Conservation (phyloP, 2,113 vertebrate species). For the Nymphicus hollandicus region DNA sequence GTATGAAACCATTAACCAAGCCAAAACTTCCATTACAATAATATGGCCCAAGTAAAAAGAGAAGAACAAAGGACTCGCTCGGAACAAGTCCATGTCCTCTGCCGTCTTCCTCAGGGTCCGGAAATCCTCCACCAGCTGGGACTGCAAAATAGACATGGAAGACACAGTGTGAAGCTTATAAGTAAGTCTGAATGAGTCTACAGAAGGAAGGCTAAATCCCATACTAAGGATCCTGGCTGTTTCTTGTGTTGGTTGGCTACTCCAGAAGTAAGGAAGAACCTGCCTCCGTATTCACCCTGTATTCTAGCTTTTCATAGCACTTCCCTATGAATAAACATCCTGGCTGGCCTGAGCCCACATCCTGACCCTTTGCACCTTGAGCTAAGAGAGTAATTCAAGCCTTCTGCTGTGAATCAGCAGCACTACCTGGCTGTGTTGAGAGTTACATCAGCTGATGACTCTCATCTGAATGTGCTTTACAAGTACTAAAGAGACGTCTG, state of each 20-base stretch:
- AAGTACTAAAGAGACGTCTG: neutral
- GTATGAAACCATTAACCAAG: conserved; percentile 78
- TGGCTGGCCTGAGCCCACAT: neutral
- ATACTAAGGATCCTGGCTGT: neutral
- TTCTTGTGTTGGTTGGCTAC: neutral
- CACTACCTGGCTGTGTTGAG: neutral
- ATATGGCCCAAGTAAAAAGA: conserved; percentile 85
- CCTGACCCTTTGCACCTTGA: neutral
- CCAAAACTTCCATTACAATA: conserved; percentile 81
- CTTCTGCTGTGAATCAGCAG: neutral
- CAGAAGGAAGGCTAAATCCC: neutral
- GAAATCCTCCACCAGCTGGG: conserved; percentile 84
- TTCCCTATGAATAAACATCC: neutral
- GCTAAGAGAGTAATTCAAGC: neutral
- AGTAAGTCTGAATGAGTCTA: neutral
- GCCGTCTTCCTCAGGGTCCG: conserved; percentile 75
- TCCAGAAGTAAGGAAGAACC: neutral
- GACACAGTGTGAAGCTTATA: neutral
- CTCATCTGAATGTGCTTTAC: neutral
- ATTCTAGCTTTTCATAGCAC: neutral
- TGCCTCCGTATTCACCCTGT: neutral
- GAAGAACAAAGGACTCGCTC: conserved; percentile 83
- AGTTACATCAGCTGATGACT: neutral
- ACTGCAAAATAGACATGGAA: conserved; percentile 61
- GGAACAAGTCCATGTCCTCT: conserved; percentile 82